Evolutionary conservation across 1,140 invertebrate species (phyloP).

Genomic region (Zaprionus ghesquierei): DNA sequence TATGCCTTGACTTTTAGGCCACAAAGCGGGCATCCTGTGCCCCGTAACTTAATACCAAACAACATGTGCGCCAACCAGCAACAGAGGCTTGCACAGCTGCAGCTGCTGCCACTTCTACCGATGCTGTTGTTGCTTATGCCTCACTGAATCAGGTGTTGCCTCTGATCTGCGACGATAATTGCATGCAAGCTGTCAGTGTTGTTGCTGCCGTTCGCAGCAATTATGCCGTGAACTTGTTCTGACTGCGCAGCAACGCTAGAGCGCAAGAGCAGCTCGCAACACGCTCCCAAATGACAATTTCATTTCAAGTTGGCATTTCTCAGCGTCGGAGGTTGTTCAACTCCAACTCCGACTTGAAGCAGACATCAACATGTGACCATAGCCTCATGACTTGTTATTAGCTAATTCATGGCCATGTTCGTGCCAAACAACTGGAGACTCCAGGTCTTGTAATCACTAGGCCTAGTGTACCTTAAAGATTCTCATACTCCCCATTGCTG

Average conservation of each 20-base stretch:
- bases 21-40: slow-evolving; percentile 41
- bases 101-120: background rate
- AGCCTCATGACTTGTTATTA: background rate
- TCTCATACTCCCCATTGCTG: background rate
- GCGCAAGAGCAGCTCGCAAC: no score
- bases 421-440: background rate
- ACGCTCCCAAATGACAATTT: slow-evolving; percentile 76
- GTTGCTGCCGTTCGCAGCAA: slow-evolving; percentile 60
- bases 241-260: slow-evolving; percentile 45
- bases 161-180: slow-evolving; percentile 78
- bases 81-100: background rate
- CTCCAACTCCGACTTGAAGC: slow-evolving; percentile 22
- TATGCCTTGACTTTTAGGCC: slow-evolving; percentile 52
- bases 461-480: background rate
- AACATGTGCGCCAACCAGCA: slow-evolving; percentile 54
- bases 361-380: background rate
- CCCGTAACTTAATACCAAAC: slow-evolving; percentile 61
- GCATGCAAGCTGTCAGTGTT: slow-evolving; percentile 53
- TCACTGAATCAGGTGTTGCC: slow-evolving; percentile 80
- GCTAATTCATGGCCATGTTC: background rate
- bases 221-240: slow-evolving; percentile 78
- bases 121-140: slow-evolving; percentile 50
- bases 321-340: slow-evolving; percentile 60
- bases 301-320: slow-evolving; percentile 52
- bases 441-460: background rate